A percentile compares a stretch with the other conserved stretches of the same genome.
phyloP scores from a whole-genome alignment of 2,888 invertebrate species.

The Muscina levida region DNA sequence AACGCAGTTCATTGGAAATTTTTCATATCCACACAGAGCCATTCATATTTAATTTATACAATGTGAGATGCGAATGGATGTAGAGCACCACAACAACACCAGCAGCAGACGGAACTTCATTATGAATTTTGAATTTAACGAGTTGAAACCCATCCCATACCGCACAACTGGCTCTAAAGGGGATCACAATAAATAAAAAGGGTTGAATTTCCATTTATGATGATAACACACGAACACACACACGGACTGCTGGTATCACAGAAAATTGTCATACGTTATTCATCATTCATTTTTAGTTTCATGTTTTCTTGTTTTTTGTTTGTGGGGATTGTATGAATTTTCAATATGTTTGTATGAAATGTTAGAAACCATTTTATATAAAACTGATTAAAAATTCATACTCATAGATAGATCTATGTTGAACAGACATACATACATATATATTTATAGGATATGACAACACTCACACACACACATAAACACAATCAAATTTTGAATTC shows the following conservation, averaged over 20 bases:
- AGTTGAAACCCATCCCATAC: constrained; percentile 11
- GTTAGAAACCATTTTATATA: constrained; percentile 38
- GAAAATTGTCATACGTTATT: constrained; percentile 35
- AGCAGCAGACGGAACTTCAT: neutral
- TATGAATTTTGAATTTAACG: constrained; percentile 29
- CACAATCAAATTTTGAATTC: too few species aligned
- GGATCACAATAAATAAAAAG: constrained; percentile 24
- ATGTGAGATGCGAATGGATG: too few species aligned
- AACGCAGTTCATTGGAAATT: too few species aligned
- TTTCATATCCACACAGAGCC: too few species aligned
- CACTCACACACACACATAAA: neutral
- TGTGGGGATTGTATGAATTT: neutral
- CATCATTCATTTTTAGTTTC: constrained; percentile 8
- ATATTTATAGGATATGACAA: neutral
- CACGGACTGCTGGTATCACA: neutral
- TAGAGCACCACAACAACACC: neutral
- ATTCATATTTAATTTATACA: too few species aligned
- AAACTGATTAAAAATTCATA: constrained; percentile 50
- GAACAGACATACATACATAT: neutral
- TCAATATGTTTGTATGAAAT: neutral
- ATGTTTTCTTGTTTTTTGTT: too few species aligned
- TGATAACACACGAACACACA: constrained; percentile 4
- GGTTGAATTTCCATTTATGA: constrained; percentile 34
- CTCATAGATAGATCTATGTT: constrained; percentile 18
- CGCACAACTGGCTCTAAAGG: neutral